A percentile compares a stretch with the other conserved stretches of the same genome.
phyloP scores from a whole-genome alignment of 2,113 vertebrate genomes.

The Psittacula cyanocephala region DNA sequence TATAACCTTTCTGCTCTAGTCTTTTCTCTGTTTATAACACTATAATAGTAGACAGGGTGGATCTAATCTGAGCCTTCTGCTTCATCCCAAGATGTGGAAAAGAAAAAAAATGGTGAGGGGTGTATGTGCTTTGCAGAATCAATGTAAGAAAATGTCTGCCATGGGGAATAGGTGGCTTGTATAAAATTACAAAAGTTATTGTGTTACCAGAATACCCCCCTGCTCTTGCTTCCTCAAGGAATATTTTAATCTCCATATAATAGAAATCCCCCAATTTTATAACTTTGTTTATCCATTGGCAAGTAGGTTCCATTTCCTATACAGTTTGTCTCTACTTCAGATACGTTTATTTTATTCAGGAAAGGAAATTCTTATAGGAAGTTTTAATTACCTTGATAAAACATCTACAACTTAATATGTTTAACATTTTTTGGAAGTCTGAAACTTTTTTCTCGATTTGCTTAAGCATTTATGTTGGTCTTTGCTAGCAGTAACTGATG shows the following conservation, averaged over 20 bases:
- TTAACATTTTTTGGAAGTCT: not conserved
- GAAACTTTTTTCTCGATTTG: not conserved
- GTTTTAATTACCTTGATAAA: not conserved
- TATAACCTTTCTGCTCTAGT: not conserved
- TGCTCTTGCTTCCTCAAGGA: not conserved
- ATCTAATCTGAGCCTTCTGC: not conserved
- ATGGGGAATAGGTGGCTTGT: not conserved
- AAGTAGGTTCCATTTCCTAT: not conserved
- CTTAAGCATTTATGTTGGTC: not conserved
- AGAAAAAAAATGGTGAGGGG: too few relatives aligned
- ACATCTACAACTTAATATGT: not conserved
- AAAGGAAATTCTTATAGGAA: not conserved
- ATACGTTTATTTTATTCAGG: not conserved
- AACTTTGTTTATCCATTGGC: not conserved
- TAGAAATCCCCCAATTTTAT: not conserved
- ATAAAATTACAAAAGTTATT: not conserved
- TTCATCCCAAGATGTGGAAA: not conserved
- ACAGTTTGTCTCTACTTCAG: not conserved
- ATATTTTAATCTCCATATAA: not conserved
- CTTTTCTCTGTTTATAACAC: not conserved
- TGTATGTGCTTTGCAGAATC: not conserved
- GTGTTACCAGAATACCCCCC: not conserved
- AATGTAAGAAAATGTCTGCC: not conserved
- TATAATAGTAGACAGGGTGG: not conserved
- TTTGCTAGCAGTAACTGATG: not conserved